Conservation (phyloP, 2,888 invertebrate genomes). For the Diachrysia chrysitis region DNA sequence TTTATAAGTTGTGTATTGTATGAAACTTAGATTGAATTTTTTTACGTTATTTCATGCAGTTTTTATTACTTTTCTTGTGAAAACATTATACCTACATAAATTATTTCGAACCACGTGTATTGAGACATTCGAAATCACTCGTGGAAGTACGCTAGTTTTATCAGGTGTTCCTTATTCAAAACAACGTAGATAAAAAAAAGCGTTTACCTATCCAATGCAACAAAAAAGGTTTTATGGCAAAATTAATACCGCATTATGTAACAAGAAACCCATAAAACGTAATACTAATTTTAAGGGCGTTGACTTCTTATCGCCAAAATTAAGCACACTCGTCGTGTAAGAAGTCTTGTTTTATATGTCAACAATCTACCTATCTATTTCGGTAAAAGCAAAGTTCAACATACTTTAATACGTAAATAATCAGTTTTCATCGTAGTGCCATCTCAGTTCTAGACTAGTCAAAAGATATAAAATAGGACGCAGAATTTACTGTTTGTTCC, state of each 20-base stretch:
- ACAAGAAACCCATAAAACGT: too few species aligned
- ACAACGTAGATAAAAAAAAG: background rate
- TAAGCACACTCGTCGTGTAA: constrained; percentile 8
- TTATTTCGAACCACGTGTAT: constrained; percentile 12
- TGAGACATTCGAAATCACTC: background rate
- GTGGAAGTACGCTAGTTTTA: constrained; percentile 1
- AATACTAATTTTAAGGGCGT: too few species aligned
- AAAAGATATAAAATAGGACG: background rate
- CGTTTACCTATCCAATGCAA: background rate
- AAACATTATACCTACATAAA: constrained; percentile 30
- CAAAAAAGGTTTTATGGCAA: background rate
- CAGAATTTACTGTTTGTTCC: background rate
- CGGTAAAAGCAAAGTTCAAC: constrained; percentile 9
- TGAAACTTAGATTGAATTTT: background rate
- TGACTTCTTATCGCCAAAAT: constrained; percentile 47
- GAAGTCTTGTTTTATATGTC: constrained; percentile 24
- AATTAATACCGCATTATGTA: background rate
- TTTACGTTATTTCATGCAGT: background rate
- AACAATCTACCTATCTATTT: constrained; percentile 45
- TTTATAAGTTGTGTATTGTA: background rate
- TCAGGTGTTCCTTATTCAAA: constrained; percentile 8
- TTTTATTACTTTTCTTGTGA: constrained; percentile 24
- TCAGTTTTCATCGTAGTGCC: background rate
- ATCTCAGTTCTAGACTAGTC: background rate
- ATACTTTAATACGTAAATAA: background rate